Evolutionary conservation across 2,888 invertebrate species (phyloP).

Genomic region (Sinelater perroti): DNA sequence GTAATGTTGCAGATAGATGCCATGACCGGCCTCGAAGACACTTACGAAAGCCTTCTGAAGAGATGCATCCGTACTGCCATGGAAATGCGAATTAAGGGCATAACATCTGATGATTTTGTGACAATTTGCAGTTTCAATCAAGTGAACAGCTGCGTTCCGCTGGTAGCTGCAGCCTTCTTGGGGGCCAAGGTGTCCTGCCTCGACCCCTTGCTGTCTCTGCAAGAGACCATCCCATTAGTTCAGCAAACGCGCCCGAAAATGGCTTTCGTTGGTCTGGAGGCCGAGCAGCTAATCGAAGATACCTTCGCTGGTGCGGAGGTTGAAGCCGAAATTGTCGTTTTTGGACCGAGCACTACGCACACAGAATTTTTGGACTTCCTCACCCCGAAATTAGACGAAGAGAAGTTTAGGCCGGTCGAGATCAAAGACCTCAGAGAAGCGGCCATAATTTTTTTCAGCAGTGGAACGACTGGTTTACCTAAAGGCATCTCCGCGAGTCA

Average conservation of each 20-base stretch:
- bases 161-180: slow-evolving; percentile 61
- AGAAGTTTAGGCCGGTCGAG: slow-evolving; percentile 43
- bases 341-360: slow-evolving; percentile 41
- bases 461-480: slow-evolving; percentile 56
- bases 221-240: slow-evolving; percentile 45
- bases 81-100: slow-evolving; percentile 48
- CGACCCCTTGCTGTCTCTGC: slow-evolving; percentile 46
- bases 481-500: slow-evolving; percentile 54
- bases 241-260: slow-evolving; percentile 40
- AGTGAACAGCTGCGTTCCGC: slow-evolving; percentile 60
- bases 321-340: slow-evolving; percentile 41
- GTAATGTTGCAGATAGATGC: slow-evolving; percentile 18
- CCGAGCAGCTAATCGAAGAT: slow-evolving; percentile 37
- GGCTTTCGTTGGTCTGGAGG: slow-evolving; percentile 23
- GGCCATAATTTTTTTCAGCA: slow-evolving; percentile 51
- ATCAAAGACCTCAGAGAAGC: slow-evolving; percentile 42
- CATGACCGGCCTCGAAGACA: slow-evolving; percentile 48
- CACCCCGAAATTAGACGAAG: slow-evolving; percentile 38
- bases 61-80: slow-evolving; percentile 39
- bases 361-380: slow-evolving; percentile 38
- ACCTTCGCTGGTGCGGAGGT: slow-evolving; percentile 30
- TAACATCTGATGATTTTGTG: slow-evolving; percentile 60
- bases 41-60: slow-evolving; percentile 50
- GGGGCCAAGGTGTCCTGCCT: slow-evolving; percentile 54
- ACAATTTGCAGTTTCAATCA: slow-evolving; percentile 62